phyloP scores from a whole-genome alignment of 2,888 invertebrate genomes.

The Ophioninae sp. region DNA sequence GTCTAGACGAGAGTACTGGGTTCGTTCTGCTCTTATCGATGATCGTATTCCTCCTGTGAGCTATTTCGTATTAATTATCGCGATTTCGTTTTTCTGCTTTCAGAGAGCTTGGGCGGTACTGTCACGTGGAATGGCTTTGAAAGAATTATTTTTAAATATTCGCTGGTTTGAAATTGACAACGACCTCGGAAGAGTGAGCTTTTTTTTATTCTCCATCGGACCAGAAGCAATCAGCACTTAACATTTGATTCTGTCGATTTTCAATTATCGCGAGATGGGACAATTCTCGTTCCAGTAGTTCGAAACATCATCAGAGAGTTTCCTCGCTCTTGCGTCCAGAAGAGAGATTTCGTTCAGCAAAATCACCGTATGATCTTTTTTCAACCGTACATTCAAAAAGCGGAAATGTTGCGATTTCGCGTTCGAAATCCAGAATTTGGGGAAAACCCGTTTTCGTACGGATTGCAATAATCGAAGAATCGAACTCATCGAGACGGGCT shows the following conservation, averaged over 20 bases:
- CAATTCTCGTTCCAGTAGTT: not conserved
- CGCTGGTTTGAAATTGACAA: not conserved
- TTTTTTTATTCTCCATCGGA: not conserved
- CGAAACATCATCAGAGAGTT: not conserved
- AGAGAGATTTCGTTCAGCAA: too few relatives aligned
- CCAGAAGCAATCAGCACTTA: not conserved
- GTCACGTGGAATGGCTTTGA: not conserved
- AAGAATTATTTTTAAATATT: not conserved
- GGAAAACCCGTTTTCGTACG: not conserved
- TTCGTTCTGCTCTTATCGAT: not conserved
- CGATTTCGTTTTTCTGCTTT: not conserved
- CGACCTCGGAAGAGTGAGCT: not conserved
- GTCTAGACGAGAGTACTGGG: not conserved
- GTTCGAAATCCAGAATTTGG: not conserved
- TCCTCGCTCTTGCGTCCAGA: not conserved
- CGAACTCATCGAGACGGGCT: too few relatives aligned
- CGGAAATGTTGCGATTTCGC: not conserved
- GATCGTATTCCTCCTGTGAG: not conserved
- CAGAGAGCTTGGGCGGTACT: constrained; percentile 11
- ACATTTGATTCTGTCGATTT: not conserved
- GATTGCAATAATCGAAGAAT: too few relatives aligned
- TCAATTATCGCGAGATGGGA: not conserved
- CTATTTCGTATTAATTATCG: not conserved
- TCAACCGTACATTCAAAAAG: too few relatives aligned
- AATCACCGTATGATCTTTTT: too few relatives aligned